Base-by-base conservation (phyloP, 2,797 vertebrate species). In the Fratercula arctica region DNA sequence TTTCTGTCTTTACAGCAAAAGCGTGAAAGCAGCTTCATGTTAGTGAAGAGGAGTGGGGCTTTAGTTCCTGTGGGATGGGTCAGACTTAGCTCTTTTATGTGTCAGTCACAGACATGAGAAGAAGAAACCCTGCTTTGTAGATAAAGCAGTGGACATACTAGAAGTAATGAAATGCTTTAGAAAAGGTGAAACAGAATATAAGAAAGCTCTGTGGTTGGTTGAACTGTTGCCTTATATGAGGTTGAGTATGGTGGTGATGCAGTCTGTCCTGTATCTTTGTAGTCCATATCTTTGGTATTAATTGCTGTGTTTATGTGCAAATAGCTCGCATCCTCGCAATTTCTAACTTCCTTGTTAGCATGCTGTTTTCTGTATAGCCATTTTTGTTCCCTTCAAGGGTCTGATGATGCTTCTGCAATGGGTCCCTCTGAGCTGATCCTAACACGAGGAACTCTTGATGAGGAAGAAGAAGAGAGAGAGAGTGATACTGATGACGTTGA, bases 381-480 rank as follows among this genome's bases (percentile, higher is more conserved):
- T 80, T 74, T 70, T 21, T 94, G 23, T 96, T 95, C 88, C 64
- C 93, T 78, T 78, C 67, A 68, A 98, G 98, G 94, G 51, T 23
- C 92, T 98, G 97, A 46, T 4, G 81, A 85, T 18, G 92, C 98
- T 74, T 83, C 98, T 13, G 93, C 94, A 3, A 74, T 95, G 70
- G 98, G 99, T 29, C 98, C 99, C 91, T 99, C 99, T n/a, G 98
- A 99, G 89, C 96, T 99, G 94, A 99, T 99, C 97, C 98, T 99
- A 91, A 99, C 96, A 8, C 98, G 99, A 2, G 99, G 99, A 80
- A 98, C 98, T 91, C 95, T 97, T 24, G 98, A 98, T 26, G 98
- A 98, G 4, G 98, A 97, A 18, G 97, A 98, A 33, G 98, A 98
- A 33, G 98, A 98, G n/a, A 95, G 70, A 26, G 99, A 99, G 57